Percentiles rank a stretch among this genome's conserved stretches.
Evolutionary conservation across 2,113 vertebrate species (phyloP).

Genomic region (Octodon degus): DNA sequence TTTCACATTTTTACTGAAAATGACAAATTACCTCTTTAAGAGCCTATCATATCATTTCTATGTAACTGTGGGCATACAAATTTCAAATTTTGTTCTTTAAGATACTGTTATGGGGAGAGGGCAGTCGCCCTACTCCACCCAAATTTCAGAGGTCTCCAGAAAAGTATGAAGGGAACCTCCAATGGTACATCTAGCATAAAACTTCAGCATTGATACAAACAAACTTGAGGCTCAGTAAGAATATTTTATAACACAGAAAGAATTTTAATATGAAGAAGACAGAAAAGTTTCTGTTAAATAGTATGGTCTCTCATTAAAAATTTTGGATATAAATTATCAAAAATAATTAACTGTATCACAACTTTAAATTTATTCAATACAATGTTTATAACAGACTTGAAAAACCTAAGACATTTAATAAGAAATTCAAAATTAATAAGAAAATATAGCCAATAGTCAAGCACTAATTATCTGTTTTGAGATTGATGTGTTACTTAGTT

Average conservation of each 20-base stretch:
- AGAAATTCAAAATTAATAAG: constrained; percentile 49
- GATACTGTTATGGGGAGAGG: neutral
- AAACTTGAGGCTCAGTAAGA: neutral
- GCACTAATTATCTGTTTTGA: neutral
- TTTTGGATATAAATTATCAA: neutral
- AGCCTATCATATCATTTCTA: neutral
- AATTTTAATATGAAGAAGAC: neutral
- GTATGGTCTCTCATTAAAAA: neutral
- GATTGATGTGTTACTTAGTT: constrained; percentile 3
- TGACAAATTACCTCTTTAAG: neutral
- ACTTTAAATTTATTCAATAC: constrained; percentile 41
- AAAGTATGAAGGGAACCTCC: neutral
- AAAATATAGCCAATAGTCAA: neutral
- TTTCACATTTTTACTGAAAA: neutral
- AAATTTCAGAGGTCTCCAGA: neutral
- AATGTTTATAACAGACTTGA: neutral
- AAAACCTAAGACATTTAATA: constrained; percentile 24
- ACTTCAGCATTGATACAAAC: neutral
- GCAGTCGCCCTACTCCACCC: neutral
- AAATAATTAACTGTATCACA: neutral
- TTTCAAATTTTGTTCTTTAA: neutral
- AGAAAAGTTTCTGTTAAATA: neutral
- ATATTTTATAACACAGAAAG: neutral
- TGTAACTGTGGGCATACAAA: neutral
- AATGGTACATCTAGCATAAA: neutral